Conservation (phyloP, 1,140 invertebrate species). For the Aculops lycopersici region DNA sequence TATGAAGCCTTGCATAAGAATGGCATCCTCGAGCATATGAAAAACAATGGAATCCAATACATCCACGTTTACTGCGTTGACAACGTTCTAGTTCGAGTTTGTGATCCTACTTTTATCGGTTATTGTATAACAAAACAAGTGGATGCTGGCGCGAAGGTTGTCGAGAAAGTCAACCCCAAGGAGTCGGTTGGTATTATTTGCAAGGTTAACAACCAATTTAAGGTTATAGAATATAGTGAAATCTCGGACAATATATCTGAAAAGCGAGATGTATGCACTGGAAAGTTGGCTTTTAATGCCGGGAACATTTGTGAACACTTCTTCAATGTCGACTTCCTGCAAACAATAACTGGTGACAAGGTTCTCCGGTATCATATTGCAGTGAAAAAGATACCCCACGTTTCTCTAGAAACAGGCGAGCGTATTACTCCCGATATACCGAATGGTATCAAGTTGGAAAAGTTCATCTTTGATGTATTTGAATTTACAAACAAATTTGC, state of each 20-base stretch:
- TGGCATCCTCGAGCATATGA: conserved; percentile 48
- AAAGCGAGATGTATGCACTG: conserved; percentile 32
- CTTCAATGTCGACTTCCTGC: conserved; percentile 56
- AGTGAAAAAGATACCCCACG: conserved; percentile 78
- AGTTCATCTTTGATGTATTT: conserved; percentile 97
- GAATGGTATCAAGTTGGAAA: conserved; percentile 95
- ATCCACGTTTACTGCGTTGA: conserved; percentile 92
- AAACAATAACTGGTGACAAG: conserved; percentile 14
- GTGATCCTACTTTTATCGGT: conserved; percentile 83
- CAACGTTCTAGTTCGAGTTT: conserved; percentile 90
- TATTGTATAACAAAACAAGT: conserved; percentile 59
- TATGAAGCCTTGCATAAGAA: conserved; percentile 44
- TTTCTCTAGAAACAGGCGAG: conserved; percentile 31
- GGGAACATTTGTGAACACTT: conserved; percentile 98
- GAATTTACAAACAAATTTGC: conserved; percentile 60
- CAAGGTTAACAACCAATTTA: conserved; percentile 47
- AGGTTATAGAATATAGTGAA: conserved; percentile 92
- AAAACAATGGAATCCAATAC: conserved; percentile 42
- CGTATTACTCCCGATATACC: conserved; percentile 36
- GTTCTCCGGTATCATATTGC: conserved; percentile 67
- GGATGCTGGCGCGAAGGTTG: conserved; percentile 82
- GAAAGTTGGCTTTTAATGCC: conserved; percentile 52
- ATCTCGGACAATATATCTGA: conserved; percentile 56
- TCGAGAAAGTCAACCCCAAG: conserved; percentile 55
- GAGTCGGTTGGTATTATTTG: conserved; percentile 88